A percentile compares a stretch with the other conserved stretches of the same genome.
Conservation (phyloP, 2,888 invertebrate genomes). For the Ametastegia equiseti region DNA sequence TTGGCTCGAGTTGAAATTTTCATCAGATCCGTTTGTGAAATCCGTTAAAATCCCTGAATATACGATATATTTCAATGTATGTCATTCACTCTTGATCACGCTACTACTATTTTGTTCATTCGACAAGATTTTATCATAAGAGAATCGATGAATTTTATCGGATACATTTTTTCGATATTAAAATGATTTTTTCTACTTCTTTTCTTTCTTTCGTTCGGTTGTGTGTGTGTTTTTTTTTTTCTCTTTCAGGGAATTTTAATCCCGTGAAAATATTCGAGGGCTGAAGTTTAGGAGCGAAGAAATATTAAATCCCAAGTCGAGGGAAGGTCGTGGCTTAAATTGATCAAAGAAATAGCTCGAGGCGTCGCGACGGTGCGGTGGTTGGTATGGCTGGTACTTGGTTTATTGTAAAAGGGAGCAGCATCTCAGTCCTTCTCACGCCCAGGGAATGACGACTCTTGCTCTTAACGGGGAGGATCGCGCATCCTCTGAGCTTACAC, state of each 20-base stretch:
- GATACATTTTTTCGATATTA: not conserved
- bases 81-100: too few species aligned
- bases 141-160: too few species aligned
- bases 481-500: not conserved
- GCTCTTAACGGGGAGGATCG: not conserved
- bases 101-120: too few species aligned
- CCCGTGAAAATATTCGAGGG: not conserved
- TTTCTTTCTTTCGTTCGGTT: too few species aligned
- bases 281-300: not conserved
- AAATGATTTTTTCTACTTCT: not conserved
- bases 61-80: too few species aligned
- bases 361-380: not conserved
- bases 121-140: too few species aligned
- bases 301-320: not conserved
- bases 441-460: not conserved
- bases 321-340: conserved; percentile 8
- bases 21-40: not conserved
- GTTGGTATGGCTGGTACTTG: not conserved
- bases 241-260: not conserved
- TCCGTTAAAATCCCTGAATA: too few species aligned
- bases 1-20: not conserved
- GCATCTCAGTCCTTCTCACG: not conserved
- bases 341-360: not conserved
- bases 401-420: conserved; percentile 1
- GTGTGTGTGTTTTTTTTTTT: not conserved